A percentile compares a stretch with the other conserved stretches of the same genome.
phyloP scores from a whole-genome alignment of 2,113 vertebrate genomes.

The Dasyprocta punctata region DNA sequence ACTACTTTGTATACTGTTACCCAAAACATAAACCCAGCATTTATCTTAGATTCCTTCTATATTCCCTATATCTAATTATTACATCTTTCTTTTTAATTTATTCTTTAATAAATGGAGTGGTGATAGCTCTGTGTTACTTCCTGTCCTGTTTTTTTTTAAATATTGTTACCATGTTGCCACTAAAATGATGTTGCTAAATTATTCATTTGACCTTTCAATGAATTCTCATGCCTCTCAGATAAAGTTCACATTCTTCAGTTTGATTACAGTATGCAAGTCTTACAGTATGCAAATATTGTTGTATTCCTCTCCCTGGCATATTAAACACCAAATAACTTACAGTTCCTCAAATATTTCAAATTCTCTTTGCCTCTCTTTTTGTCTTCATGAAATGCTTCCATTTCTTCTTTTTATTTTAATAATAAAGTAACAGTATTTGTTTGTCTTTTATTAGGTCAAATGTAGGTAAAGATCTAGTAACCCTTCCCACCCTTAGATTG shows the following conservation, averaged over 20 bases:
- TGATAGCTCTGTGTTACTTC: constrained; percentile 5
- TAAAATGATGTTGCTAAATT: constrained; percentile 46
- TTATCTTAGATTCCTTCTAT: background rate
- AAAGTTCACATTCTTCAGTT: constrained; percentile 25
- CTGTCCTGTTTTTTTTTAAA: background rate
- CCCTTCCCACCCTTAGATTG: background rate
- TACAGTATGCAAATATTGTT: no score
- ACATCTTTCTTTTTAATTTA: constrained; percentile 27
- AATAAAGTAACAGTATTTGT: background rate
- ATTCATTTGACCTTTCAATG: background rate
- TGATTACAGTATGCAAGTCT: background rate
- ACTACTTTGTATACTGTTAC: background rate
- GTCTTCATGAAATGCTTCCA: background rate
- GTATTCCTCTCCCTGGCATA: background rate
- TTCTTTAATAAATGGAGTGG: constrained; percentile 9
- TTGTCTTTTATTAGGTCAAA: constrained; percentile 12
- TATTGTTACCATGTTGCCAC: background rate
- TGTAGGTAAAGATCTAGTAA: background rate
- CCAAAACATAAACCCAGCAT: background rate
- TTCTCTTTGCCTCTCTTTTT: constrained; percentile 19
- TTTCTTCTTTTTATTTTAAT: constrained; percentile 18
- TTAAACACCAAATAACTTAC: background rate
- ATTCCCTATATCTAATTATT: background rate
- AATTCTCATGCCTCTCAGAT: background rate
- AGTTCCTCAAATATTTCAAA: background rate